These are phyloP conservation scores for Chaetorhynchus papuensis DNA, from an alignment of 2,113 vertebrate genomes.

Conservation along the genomic window DNA sequence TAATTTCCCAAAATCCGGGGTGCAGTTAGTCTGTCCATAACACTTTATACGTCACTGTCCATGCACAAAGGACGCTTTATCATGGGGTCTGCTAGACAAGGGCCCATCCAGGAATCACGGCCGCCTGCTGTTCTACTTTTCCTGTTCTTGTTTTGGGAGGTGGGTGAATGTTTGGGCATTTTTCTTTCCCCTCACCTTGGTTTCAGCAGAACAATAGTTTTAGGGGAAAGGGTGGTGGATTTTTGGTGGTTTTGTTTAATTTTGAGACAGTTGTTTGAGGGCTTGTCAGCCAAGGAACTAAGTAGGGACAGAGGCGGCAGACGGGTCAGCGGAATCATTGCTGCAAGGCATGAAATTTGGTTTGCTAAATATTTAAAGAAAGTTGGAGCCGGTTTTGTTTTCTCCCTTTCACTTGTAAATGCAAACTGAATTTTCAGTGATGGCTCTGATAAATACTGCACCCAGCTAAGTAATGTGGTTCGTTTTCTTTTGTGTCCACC, in stretches of 20 bases:
- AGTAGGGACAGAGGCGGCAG: slow-evolving; percentile 23
- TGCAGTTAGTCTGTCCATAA: background rate
- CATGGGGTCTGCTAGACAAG: background rate
- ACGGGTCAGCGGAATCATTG: background rate
- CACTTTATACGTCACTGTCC: background rate
- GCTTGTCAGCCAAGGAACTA: background rate
- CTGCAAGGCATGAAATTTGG: slow-evolving; percentile 56
- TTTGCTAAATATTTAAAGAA: slow-evolving; percentile 64
- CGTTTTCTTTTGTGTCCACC: slow-evolving; percentile 28
- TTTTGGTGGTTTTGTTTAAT: background rate
- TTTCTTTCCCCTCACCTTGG: background rate
- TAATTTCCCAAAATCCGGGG: background rate
- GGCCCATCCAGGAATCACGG: background rate
- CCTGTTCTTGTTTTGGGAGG: slow-evolving; percentile 18
- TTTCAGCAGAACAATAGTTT: slow-evolving; percentile 4
- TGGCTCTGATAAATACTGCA: slow-evolving; percentile 57
- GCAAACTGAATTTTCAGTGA: slow-evolving; percentile 55
- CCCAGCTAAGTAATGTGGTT: slow-evolving; percentile 41
- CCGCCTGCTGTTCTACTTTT: background rate
- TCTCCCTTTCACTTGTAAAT: slow-evolving; percentile 52
- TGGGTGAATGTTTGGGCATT: background rate
- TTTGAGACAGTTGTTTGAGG: background rate
- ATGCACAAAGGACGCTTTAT: background rate
- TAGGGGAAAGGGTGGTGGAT: background rate
- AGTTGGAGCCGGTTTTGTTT: slow-evolving; percentile 54